Conservation (phyloP, 2,888 invertebrate genomes). For the Temnothorax unifasciatus region DNA sequence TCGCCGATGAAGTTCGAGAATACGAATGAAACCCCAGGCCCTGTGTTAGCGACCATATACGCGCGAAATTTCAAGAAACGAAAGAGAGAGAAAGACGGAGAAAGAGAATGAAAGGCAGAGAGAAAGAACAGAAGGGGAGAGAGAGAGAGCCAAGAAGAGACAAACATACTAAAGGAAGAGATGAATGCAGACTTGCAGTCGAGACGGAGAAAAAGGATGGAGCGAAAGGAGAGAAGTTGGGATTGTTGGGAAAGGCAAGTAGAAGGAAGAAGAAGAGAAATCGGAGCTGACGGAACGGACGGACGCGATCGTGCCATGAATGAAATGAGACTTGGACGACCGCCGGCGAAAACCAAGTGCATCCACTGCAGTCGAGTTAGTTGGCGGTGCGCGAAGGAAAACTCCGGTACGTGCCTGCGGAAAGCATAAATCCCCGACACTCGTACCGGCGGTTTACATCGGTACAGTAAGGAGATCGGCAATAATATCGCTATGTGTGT, state of each 20-base stretch:
- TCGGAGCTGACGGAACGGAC: constrained; percentile 63
- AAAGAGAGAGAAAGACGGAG: neutral
- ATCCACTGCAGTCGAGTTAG: constrained; percentile 36
- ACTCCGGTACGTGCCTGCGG: constrained; percentile 27
- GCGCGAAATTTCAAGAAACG: constrained; percentile 62
- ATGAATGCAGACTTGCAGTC: constrained; percentile 53
- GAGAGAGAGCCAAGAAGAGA: constrained; percentile 10
- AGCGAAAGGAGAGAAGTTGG: neutral
- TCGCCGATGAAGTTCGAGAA: constrained; percentile 58
- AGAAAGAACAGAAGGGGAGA: neutral
- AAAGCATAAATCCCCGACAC: constrained; percentile 28
- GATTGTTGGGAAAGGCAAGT: constrained; percentile 21
- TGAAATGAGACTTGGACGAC: constrained; percentile 58
- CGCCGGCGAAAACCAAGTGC: constrained; percentile 47
- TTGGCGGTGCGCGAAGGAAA: constrained; percentile 21
- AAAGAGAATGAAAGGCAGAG: neutral
- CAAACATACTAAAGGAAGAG: constrained; percentile 61
- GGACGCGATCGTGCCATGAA: constrained; percentile 66
- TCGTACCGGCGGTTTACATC: constrained; percentile 35
- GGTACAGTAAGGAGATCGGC: constrained; percentile 5
- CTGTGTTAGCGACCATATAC: constrained; percentile 42
- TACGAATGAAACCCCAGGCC: constrained; percentile 59
- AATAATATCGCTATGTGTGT: constrained; percentile 15
- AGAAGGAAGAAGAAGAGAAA: constrained; percentile 49
- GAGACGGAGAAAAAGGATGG: constrained; percentile 39